Base-by-base conservation (phyloP, 2,888 invertebrate species). In the Ctena decussata region DNA sequence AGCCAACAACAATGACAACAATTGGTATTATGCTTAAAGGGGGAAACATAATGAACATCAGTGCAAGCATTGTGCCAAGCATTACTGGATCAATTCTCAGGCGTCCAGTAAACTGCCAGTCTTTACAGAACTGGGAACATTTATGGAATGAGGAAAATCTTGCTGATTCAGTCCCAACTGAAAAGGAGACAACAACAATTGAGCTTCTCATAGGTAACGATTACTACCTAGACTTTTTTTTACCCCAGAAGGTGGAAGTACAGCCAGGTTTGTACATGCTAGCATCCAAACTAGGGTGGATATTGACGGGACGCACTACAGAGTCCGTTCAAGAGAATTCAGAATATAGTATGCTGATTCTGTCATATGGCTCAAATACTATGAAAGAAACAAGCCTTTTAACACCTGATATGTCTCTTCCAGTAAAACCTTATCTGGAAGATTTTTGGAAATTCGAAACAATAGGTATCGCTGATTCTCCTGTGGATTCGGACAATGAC, bases 121-220 rank as follows among this genome's bases (percentile, higher is more conserved):
- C 72, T 44, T 8, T 46, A 8, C 44, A 72, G 27, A 72, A 72
- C 44, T 72, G 72, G 72, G 30, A 72, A 72, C 46, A 72, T 41
- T 46, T 72, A 44, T 72, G 41, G 44, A 72, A 46, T 44, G 41
- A 24, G n/a, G 72, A 44, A 30, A 46, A 72, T 44, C 35, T 72
- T n/a, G 72, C 72, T 18, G 72, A 72, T 30, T 44, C 44, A n/a
- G 27, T 72, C 3, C 72, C 72, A 8, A 27, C 46, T 32, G 44
- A 60, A 75, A 65, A 39, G 37, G 41, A 77, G 15, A 39, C 39
- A 39, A 30, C 77, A 60, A 77, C 35, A 27, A 44, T 65, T 21
- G 77, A 77, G 24, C 57, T 77, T n/a, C n/a, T 77, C 41, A 44
- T 65, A 65, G 24, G 77, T 57, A 77, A 77, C 24, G 77, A 77